These are phyloP conservation scores for Gymnocheta viridis DNA, from an alignment of 2,888 invertebrate species.

Conservation along the genomic window DNA sequence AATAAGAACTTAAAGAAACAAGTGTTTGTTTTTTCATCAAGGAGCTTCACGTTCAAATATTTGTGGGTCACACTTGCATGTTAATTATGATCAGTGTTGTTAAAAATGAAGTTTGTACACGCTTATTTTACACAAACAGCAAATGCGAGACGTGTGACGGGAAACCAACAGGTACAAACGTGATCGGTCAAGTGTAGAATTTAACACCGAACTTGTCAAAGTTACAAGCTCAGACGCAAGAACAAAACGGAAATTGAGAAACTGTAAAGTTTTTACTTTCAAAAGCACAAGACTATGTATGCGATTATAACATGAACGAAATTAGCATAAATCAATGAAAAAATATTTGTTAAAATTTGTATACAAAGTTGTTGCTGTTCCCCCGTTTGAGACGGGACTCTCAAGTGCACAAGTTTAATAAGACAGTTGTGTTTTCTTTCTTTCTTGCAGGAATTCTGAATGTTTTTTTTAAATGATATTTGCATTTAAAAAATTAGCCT, in stretches of 20 bases:
- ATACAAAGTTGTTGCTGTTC: constrained; percentile 26
- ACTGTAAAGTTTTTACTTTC: not conserved
- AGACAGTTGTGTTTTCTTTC: constrained; percentile 5
- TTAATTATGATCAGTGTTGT: constrained; percentile 54
- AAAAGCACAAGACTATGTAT: not conserved
- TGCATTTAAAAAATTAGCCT: constrained; percentile 61
- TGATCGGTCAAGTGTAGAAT: constrained; percentile 63
- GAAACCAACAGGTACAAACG: not conserved
- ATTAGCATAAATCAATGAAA: constrained; percentile 68
- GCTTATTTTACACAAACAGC: too few species aligned
- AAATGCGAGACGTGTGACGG: not conserved
- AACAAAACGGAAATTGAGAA: not conserved
- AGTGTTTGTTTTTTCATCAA: constrained; percentile 5
- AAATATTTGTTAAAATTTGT: constrained; percentile 43
- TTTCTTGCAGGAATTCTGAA: constrained; percentile 27
- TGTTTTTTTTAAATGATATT: constrained; percentile 59
- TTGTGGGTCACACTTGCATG: constrained; percentile 64
- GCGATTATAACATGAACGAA: constrained; percentile 29
- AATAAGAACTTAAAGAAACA: not conserved
- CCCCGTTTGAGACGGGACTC: constrained; percentile 19
- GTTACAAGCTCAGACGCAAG: constrained; percentile 13
- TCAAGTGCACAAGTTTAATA: constrained; percentile 21
- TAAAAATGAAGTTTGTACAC: constrained; percentile 64
- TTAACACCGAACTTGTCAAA: constrained; percentile 66
- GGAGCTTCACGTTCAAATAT: not conserved